Conservation (phyloP, 2,113 vertebrate genomes). For the Dipodomys ordii region DNA sequence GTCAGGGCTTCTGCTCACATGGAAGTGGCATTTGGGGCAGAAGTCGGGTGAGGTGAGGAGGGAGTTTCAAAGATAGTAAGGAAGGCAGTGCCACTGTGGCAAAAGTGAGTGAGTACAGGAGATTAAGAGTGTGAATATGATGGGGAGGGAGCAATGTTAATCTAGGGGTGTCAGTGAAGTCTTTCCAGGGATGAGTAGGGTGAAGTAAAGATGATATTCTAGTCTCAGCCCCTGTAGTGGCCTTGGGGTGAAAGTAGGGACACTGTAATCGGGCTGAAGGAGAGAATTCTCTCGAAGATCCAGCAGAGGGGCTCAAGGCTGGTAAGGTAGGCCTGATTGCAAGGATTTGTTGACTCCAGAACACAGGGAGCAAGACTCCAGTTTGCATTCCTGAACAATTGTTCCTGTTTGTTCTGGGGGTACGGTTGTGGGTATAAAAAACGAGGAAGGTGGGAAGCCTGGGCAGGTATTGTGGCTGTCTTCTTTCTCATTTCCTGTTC, state of each 20-base stretch:
- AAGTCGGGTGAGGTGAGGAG: too few species aligned
- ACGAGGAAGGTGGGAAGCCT: rapidly evolving
- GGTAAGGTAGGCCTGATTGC: too few species aligned
- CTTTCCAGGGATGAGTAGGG: not conserved
- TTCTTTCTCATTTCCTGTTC: not conserved
- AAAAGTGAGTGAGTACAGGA: too few species aligned
- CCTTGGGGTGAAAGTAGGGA: not conserved
- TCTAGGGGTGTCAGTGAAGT: too few species aligned
- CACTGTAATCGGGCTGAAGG: too few species aligned
- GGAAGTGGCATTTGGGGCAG: too few species aligned
- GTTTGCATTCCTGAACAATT: not conserved
- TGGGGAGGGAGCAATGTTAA: too few species aligned
- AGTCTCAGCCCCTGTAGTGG: not conserved
- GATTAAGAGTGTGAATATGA: too few species aligned
- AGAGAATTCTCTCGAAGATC: too few species aligned
- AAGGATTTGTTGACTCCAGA: not conserved
- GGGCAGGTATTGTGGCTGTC: rapidly evolving
- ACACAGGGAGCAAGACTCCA: rapidly evolving
- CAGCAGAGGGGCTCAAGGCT: not conserved
- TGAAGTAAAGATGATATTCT: not conserved
- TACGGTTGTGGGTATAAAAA: not conserved
- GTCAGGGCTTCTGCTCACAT: not conserved
- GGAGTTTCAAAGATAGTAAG: not conserved
- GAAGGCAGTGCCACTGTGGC: rapidly evolving
- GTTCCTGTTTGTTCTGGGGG: not conserved